phyloP scores from a whole-genome alignment of 2,797 vertebrate species.

The Neolamprologus multifasciatus region DNA sequence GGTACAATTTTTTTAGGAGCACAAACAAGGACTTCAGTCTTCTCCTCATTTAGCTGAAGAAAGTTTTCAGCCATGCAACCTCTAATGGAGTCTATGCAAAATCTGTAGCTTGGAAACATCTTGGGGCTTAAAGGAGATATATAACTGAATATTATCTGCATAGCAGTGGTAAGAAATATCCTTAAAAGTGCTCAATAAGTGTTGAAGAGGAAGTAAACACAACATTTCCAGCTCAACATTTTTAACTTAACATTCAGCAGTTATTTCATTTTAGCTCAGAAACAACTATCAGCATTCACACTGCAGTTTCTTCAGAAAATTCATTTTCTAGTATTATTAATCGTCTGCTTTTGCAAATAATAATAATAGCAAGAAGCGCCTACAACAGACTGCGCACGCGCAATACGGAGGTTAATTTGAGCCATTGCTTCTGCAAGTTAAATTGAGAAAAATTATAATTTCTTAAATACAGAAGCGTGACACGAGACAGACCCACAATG shows the following conservation, averaged over 20 bases:
- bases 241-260: not conserved
- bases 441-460: not conserved
- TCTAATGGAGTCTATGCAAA: not conserved
- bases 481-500: not conserved
- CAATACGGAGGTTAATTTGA: not conserved
- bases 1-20: not conserved
- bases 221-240: not conserved
- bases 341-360: not conserved
- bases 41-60: not conserved
- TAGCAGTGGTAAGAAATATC: not conserved
- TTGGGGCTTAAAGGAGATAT: not conserved
- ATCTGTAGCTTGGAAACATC: not conserved
- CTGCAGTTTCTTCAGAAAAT: not conserved
- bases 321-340: not conserved
- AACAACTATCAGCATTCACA: not conserved
- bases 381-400: not conserved
- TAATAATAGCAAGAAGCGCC: not conserved
- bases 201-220: not conserved
- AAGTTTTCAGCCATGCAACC: not conserved
- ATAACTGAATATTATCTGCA: not conserved
- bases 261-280: not conserved
- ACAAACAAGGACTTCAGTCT: not conserved
- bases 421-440: not conserved
- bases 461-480: not conserved
- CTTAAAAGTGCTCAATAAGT: not conserved